These are phyloP conservation scores for Drosophila prolongata DNA, from an alignment of 2,888 invertebrate species.

Conservation along the genomic window DNA sequence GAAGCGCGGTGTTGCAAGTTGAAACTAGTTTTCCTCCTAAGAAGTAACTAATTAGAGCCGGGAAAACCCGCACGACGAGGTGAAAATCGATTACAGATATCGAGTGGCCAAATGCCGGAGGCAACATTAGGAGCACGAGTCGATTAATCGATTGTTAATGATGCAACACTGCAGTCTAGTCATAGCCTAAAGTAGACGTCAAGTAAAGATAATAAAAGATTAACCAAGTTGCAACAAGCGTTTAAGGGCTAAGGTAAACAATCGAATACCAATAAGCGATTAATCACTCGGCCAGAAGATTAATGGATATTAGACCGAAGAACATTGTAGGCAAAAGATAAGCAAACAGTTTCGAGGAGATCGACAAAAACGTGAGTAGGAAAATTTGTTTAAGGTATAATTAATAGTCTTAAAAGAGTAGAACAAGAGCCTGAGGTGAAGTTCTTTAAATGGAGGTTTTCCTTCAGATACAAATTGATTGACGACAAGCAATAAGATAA, in stretches of 20 bases:
- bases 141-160: conserved; percentile 46
- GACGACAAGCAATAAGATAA: no score
- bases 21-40: conserved; percentile 37
- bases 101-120: conserved; percentile 66
- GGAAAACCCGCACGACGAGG: conserved; percentile 23
- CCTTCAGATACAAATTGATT: no score
- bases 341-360: conserved; percentile 12
- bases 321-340: conserved; percentile 8
- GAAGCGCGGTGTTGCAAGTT: conserved; percentile 34
- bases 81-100: conserved; percentile 57
- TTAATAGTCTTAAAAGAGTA: conserved; percentile 1
- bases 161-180: conserved; percentile 17
- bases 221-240: conserved; percentile 14
- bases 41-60: conserved; percentile 50
- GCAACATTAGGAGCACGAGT: conserved; percentile 34
- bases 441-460: no score
- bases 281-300: conserved; percentile 22
- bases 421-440: neutral
- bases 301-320: conserved; percentile 13
- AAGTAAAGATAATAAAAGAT: conserved; percentile 22
- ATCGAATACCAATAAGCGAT: conserved; percentile 10
- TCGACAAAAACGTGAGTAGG: neutral
- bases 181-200: conserved; percentile 31
- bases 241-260: conserved; percentile 12
- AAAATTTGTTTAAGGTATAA: conserved; percentile 7